Evolutionary conservation across 2,888 invertebrate species (phyloP), one percentile per base, ranked within the genome.

Genomic region (Alcis repandata): DNA sequence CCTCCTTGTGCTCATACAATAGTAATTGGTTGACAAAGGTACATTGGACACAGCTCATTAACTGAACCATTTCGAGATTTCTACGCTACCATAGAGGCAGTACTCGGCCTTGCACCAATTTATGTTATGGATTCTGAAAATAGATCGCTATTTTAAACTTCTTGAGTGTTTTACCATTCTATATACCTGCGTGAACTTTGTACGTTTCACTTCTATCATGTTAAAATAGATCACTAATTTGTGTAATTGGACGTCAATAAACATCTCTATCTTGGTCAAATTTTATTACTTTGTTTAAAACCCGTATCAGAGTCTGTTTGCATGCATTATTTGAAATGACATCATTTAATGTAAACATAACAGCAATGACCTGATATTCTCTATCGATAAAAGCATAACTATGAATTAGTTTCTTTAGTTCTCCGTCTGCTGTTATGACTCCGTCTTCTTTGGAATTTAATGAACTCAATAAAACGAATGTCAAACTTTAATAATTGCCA

Each of bases 101-200:
- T 27, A 32, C 20, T 33, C 56, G 70, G 59, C 70, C 67, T 67
- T 69, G 69, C 67, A 43, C 60, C 52, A 52, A 69, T 69, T 67
- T 69, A 58, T 65, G 58, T 54, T 48, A 40, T 27, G 59, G 45
- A 32, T 46, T 54, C 67, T 63, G 38, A 63, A 63, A 69, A 71
- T 71, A 71, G 68, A 61, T 49, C 20, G 51, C 65, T 67, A 67
- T 71, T 69, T 67, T 63, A 52, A 58, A 59, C 45, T 38, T 22
- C 60, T 36, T 51, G 48, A 63, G 63, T 49, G 63, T 53, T 64
- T 56, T 59, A 58, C 63, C 64, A 65, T 65, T 61, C 43, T 45
- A 19, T 59, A 17, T 48, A 45, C 22, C 13, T 27, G 41, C 36
- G 20, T 36, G 15, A 32, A 48, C 32, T 54, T 60, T 45, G 45